Base-by-base conservation (phyloP, 2,888 invertebrate species). In the Chymomyza caudatula region DNA sequence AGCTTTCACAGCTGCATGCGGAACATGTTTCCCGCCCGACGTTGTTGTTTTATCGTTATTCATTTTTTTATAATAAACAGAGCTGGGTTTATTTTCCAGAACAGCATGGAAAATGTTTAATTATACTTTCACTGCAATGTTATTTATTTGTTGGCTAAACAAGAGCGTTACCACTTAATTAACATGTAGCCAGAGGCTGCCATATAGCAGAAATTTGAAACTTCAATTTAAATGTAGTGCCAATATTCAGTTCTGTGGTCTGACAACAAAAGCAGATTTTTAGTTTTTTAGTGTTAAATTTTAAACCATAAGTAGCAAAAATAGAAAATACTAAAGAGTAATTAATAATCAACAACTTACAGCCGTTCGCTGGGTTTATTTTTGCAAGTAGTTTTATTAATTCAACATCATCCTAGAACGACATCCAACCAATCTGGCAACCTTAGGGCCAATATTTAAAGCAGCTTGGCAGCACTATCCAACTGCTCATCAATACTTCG, bases 91-190 rank as follows among this genome's bases (percentile, higher is more conserved):
- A 37, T 11, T 37, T 37, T 11, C 2, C 29, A 11, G 29, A 11
- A 37, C 11, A 37, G 66, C 74, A 74, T 74, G 67, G 67, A 63
- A 65, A 61, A 23, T 63, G 61, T 25, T 65, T 72, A 67, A 57
- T 22, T 22, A 51, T 67, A 72, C 74, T 74, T 74, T 74, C 74
- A 72, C 74, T 72, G 69, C 65, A 69, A 66, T 61, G 67, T 67
- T 74, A 74, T 74, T 74, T 74, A 74, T 74, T 74, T 76, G 73
- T 74, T 69, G 44, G 69, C 62, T 63, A 43, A 13, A 13, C 11
- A 15, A 20, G 17, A 56, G 71, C 51, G 73, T 61, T 73, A 70
- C 75, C 72, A 76, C 29, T 11, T 37, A 37, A 37, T 4, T 37
- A 37, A 37, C 8, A 37, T 2, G 6, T 37, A 2, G 11, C 29